Evolutionary conservation across 1,140 invertebrate genomes (phyloP).

Genomic region (Dendrolimus punctatus): DNA sequence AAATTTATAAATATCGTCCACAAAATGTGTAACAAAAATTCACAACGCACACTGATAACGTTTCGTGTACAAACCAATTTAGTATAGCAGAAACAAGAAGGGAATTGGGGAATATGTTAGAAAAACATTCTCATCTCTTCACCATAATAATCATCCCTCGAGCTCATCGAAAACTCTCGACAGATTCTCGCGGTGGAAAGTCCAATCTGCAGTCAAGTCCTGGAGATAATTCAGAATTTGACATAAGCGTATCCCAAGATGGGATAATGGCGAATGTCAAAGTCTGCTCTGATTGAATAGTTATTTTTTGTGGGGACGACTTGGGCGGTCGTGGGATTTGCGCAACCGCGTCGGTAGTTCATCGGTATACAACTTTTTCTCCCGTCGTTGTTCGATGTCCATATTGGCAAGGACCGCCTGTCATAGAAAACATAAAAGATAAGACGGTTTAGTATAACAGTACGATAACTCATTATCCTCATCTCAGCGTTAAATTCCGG

Average conservation of each 20-base stretch:
- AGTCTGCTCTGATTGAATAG: slow-evolving; percentile 1
- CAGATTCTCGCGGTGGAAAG: slow-evolving; percentile 5
- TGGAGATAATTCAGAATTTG: neutral
- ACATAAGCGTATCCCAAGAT: no score
- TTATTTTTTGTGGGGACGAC: slow-evolving; percentile 31
- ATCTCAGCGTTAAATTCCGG: no score
- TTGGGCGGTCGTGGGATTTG: slow-evolving; percentile 27
- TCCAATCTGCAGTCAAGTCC: slow-evolving; percentile 5
- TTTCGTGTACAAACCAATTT: slow-evolving; percentile 6
- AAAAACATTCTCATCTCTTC: no score
- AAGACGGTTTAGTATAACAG: neutral
- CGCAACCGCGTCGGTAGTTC: slow-evolving; percentile 46
- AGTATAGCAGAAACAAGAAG: neutral
- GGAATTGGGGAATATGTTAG: no score
- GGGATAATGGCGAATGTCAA: slow-evolving; percentile 4
- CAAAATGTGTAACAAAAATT: slow-evolving; percentile 14
- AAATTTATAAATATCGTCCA: slow-evolving; percentile 14
- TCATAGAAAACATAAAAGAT: slow-evolving; percentile 6
- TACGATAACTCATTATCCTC: neutral
- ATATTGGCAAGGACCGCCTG: slow-evolving; percentile 33
- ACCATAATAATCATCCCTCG: no score
- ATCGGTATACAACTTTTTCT: slow-evolving; percentile 33
- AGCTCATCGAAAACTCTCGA: slow-evolving; percentile 5
- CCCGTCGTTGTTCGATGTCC: slow-evolving; percentile 30
- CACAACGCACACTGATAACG: slow-evolving; percentile 18